Evolutionary conservation across 2,797 vertebrate genomes (phyloP), one percentile per base, ranked within the genome.

Genomic region (Pseudochirops cupreus): DNA sequence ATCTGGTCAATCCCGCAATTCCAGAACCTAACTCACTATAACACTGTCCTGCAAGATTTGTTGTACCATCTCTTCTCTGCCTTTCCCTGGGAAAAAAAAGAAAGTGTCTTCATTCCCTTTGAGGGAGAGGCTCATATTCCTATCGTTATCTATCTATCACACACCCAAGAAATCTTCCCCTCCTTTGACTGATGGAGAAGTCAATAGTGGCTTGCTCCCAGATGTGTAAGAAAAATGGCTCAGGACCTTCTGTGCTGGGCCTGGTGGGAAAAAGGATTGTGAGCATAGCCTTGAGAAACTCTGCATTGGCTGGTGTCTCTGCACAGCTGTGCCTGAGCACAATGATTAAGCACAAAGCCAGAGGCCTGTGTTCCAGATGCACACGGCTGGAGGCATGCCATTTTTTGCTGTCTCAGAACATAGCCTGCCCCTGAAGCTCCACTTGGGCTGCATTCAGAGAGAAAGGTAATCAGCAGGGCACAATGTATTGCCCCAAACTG

Each of bases 361-460:
- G 92, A 96, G 95, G 92, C 56, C 10, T 12, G 3, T 87, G 39
- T 87, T 87, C 91, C 55, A 52, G 56, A 56, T 92, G 54, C 39
- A 31, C 91, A 46, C 94, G 90, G 91, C 94, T 92, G 94, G 67
- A 91, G 67, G 50, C 58, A 93, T 46, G 87, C 95, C 58, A 21
- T 46, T 46, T 90, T 46, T 91, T 82, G 92, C 57, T 93, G 52
- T 92, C 92, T 93, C 82, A 92, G 93, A 89, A 56, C 91, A 92
- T 26, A 91, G 31, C 91, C 46, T 94, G 95, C 82, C 67, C 92
- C 56, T 94, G 53, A 96, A 31, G 53, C n/a, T 14, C 90, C 31
- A 31, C 90, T 56, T 54, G 54, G 33, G 54, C 92, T 93, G 28
- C 16, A 92, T 89, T 53, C 39, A 82, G 57, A 93, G 26, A 55